Percentiles rank a stretch among this genome's conserved stretches.
These are phyloP conservation scores for Mactromeris polynyma DNA, from an alignment of 2,888 invertebrate species.

Conservation along the genomic window DNA sequence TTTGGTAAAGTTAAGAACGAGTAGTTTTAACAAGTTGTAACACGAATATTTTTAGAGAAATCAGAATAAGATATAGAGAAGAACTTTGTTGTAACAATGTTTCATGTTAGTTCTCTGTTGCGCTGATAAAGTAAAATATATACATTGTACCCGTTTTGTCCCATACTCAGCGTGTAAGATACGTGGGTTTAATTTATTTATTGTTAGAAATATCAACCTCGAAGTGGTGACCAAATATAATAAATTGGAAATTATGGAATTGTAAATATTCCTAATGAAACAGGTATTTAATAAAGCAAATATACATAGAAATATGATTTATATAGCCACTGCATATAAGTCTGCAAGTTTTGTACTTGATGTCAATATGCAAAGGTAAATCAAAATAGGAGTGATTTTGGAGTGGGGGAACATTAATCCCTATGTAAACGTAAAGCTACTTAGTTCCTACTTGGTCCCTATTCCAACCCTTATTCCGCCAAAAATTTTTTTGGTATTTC, in stretches of 20 bases:
- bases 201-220: neutral
- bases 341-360: neutral
- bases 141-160: neutral
- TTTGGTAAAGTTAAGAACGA: too few relatives aligned
- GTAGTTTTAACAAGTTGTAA: too few relatives aligned
- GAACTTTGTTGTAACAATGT: too few relatives aligned
- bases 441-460: too few relatives aligned
- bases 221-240: neutral
- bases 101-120: too few relatives aligned
- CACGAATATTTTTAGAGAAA: too few relatives aligned
- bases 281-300: neutral
- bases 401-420: neutral
- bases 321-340: neutral
- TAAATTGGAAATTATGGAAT: neutral
- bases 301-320: neutral
- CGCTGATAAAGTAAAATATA: neutral
- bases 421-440: neutral
- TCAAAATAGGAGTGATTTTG: neutral
- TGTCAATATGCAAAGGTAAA: neutral
- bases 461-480: too few relatives aligned
- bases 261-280: neutral
- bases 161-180: neutral
- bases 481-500: too few relatives aligned
- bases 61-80: too few relatives aligned
- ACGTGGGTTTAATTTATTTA: slow-evolving; percentile 2